These are phyloP conservation scores for Ophioninae sp. DNA, from an alignment of 2,888 invertebrate genomes.

Conservation along the genomic window DNA sequence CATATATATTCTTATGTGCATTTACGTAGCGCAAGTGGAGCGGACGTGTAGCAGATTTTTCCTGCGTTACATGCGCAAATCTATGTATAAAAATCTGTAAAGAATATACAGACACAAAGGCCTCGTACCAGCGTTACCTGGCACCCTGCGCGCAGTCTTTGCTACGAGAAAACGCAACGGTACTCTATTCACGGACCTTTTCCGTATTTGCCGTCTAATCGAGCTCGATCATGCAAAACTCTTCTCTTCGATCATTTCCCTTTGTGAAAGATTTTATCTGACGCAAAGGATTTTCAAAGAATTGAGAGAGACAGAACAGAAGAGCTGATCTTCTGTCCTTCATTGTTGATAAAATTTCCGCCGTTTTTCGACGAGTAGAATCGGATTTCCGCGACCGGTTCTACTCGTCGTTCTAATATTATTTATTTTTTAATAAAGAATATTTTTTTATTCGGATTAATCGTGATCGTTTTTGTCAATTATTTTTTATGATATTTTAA, in stretches of 20 bases:
- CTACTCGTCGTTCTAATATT: too few relatives aligned
- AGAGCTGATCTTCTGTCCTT: conserved; percentile 21
- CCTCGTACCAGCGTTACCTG: conserved; percentile 36
- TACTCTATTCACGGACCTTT: conserved; percentile 15
- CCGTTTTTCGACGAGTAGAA: conserved; percentile 7
- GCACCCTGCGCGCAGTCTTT: conserved; percentile 45
- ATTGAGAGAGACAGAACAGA: not conserved
- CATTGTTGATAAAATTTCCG: conserved; percentile 47
- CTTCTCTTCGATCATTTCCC: conserved; percentile 3
- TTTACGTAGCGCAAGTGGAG: conserved; percentile 67
- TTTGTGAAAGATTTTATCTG: not conserved
- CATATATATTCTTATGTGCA: conserved; percentile 9
- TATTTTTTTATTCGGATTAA: too few relatives aligned
- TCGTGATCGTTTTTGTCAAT: too few relatives aligned
- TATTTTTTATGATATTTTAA: too few relatives aligned
- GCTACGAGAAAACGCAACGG: conserved; percentile 45
- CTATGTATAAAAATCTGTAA: conserved; percentile 11
- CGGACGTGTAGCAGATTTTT: conserved; percentile 69
- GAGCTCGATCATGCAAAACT: conserved; percentile 20
- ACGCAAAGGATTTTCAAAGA: conserved; percentile 9
- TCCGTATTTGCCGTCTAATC: conserved; percentile 40
- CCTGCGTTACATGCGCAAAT: conserved; percentile 8
- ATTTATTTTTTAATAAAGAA: too few relatives aligned
- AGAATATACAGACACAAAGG: conserved; percentile 21
- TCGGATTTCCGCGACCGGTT: conserved; percentile 4